Conservation (phyloP, 2,113 vertebrate genomes). For the Hemibagrus wyckioides region DNA sequence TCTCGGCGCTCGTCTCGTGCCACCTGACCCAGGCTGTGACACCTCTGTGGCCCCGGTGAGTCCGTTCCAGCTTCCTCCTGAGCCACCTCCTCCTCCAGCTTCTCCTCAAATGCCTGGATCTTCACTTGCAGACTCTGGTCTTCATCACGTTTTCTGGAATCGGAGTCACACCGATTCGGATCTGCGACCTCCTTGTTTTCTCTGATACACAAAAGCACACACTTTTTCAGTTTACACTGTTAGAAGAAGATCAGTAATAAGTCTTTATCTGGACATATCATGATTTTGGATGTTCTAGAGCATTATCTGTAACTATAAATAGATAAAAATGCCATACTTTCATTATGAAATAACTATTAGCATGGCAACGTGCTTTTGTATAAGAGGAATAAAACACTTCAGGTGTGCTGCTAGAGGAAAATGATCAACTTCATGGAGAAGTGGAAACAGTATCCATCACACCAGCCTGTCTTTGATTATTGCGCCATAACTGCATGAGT, state of each 20-base stretch:
- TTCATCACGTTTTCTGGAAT: conserved; percentile 59
- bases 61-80: conserved; percentile 68
- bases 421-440: neutral
- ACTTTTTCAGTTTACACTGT: neutral
- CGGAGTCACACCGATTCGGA: conserved; percentile 58
- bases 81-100: conserved; percentile 68
- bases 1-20: conserved; percentile 81
- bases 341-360: neutral
- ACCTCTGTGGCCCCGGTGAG: conserved; percentile 70
- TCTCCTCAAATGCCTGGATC: conserved; percentile 81
- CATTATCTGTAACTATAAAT: neutral
- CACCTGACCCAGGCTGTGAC: conserved; percentile 80
- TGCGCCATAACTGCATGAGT: neutral
- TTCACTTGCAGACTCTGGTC: conserved; percentile 80
- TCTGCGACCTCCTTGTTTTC: conserved; percentile 58
- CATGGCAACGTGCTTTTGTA: neutral
- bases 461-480: neutral
- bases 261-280: no score
- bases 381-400: neutral
- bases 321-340: neutral
- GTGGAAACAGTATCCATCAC: neutral
- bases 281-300: neutral
- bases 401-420: neutral
- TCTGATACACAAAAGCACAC: conserved; percentile 55
- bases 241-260: neutral